Conservation (phyloP, 2,888 invertebrate species). For the Herminia tarsipennalis region DNA sequence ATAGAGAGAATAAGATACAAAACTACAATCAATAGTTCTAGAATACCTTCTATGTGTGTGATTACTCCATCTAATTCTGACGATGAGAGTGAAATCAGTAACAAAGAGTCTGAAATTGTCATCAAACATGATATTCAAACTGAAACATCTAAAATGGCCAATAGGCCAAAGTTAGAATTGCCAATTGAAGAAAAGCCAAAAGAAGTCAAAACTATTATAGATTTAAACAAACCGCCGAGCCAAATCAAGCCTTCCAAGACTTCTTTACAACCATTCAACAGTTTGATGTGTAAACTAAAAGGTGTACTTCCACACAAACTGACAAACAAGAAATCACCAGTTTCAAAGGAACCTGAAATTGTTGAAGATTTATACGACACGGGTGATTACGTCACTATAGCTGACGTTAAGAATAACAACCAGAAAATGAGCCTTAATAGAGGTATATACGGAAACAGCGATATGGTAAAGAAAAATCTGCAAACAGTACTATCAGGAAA, state of each 20-base stretch:
- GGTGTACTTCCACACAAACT: constrained; percentile 86
- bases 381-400: constrained; percentile 95
- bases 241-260: constrained; percentile 67
- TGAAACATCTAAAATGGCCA: constrained; percentile 57
- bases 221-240: constrained; percentile 55
- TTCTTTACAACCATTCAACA: constrained; percentile 88
- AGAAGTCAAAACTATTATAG: constrained; percentile 53
- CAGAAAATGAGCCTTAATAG: constrained; percentile 82
- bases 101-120: constrained; percentile 57
- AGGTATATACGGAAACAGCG: constrained; percentile 87
- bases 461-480: constrained; percentile 87
- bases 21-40: constrained; percentile 93
- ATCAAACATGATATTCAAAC: constrained; percentile 38
- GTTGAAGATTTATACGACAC: constrained; percentile 85
- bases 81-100: constrained; percentile 89
- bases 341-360: constrained; percentile 72
- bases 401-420: constrained; percentile 93
- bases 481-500: constrained; percentile 86
- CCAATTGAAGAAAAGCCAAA: constrained; percentile 67
- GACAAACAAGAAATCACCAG: constrained; percentile 80
- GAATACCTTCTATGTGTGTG: constrained; percentile 97
- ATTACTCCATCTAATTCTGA: constrained; percentile 95
- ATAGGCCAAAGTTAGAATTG: constrained; percentile 74
- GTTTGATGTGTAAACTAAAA: constrained; percentile 90
- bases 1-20: constrained; percentile 94